These are phyloP conservation scores for Hypena proboscidalis DNA, from an alignment of 2,888 invertebrate species.

Conservation along the genomic window DNA sequence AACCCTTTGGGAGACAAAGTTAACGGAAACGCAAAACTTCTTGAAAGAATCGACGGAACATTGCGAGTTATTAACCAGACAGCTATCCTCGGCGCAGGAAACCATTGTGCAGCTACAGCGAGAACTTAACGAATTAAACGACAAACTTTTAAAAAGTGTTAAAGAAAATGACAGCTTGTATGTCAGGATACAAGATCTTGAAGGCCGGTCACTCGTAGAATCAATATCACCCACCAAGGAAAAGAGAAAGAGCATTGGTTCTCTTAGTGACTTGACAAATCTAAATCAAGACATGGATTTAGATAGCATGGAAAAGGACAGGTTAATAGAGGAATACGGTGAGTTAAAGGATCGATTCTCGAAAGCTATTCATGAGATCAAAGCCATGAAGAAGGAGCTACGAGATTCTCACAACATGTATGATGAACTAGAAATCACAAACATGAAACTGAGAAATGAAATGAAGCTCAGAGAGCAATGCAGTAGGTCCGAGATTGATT, in stretches of 20 bases:
- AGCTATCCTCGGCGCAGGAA: conserved; percentile 87
- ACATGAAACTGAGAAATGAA: conserved; percentile 90
- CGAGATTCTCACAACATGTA: conserved; percentile 92
- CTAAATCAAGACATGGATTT: conserved; percentile 91
- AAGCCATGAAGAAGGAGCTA: conserved; percentile 92
- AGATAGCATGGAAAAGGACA: conserved; percentile 90
- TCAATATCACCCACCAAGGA: conserved; percentile 78
- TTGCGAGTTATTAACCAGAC: conserved; percentile 87
- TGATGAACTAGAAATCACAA: conserved; percentile 92
- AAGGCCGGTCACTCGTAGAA: conserved; percentile 82
- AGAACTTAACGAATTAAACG: conserved; percentile 88
- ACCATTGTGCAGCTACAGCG: conserved; percentile 88
- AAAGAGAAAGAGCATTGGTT: conserved; percentile 89
- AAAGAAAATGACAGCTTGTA: conserved; percentile 92
- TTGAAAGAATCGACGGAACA: conserved; percentile 88
- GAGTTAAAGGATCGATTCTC: conserved; percentile 91
- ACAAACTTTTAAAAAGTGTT: conserved; percentile 88
- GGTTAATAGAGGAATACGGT: conserved; percentile 92
- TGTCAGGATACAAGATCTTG: conserved; percentile 89
- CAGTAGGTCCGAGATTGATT: conserved; percentile 89
- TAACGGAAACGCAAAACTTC: conserved; percentile 88
- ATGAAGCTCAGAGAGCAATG: conserved; percentile 87
- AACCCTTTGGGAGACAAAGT: conserved; percentile 87
- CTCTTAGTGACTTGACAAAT: conserved; percentile 92
- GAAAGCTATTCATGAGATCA: conserved; percentile 93